Base-by-base conservation (phyloP, 1,140 invertebrate species). In the Chrysopa pallens region DNA sequence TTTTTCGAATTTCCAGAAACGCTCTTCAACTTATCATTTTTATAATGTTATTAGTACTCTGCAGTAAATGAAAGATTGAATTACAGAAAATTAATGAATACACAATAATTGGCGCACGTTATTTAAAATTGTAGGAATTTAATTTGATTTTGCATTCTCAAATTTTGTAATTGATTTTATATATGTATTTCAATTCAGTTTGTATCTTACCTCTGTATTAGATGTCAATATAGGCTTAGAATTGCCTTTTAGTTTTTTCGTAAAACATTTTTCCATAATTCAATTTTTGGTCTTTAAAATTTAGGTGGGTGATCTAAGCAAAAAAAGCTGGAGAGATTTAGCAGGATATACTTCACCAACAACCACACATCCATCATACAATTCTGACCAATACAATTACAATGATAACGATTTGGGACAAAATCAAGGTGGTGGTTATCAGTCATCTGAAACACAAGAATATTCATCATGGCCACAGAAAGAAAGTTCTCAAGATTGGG, bases 321-420 rank as follows among this genome's bases (percentile, higher is more conserved):
- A 74, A 55, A 69, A 68, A 58, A 77, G 79, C 38, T 82, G 78
- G 77, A 70, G 68, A 44, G 76, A 80, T 49, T 62, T 78, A 38
- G 58, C 67, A 17, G 73, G 73, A 13, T 67, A 56, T 39, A 75
- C 61, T 6, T 59, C 61, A 35, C 55, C 57, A 33, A 48, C 13
- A 52, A 55, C 35, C 53, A 52, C 39, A 46, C 60, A 60, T 45
- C 59, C 48, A 33, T 57, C 57, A 36, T 60, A 60, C 29, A 47
- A 52, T 49, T 52, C 58, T n/a, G 51, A 51, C 38, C 61, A 65
- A 7, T 59, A 60, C 29, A 70, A 70, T 56, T 66, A 67, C 42
- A 57, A 48, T 39, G 57, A 58, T 39, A 55, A 62, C 17, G 60
- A 58, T 29, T 63, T 23, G 5, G 17, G 17, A 23, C 17, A 23